Base-by-base conservation (phyloP, 1,140 invertebrate genomes). In the Brachionus koreanus region DNA sequence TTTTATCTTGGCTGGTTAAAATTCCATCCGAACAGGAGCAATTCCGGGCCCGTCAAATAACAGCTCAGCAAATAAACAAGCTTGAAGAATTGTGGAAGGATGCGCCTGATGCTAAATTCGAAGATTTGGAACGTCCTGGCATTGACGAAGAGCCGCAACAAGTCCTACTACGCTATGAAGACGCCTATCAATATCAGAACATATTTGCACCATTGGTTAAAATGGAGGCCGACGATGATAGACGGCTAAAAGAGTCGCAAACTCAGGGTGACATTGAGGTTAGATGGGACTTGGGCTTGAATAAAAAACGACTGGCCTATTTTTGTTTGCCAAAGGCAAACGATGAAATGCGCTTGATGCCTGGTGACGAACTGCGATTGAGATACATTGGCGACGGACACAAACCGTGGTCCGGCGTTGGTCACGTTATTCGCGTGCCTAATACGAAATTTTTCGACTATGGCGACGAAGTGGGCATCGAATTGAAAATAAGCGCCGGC, bases 1-100 rank as follows among this genome's bases (percentile, higher is more conserved):
- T 99, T 86, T 87, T 99, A 10, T 92, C 94, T 0, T 99, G 97
- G 97, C 89, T 99, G 13, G 96, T 99, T 0, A 98, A 98, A 88
- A 93, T 95, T 52, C 89, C 89, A 7, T 93, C 93, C 0, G 96
- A 98, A 85, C 94, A 96, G 86, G 97, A 99, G 85, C 96, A 98
- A 89, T 89, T 97, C 82, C 90, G 97, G 82, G 95, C 95, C 3
- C 90, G 97, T 5, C 97, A 99, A 88, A 95, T 99, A 33, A 95
- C 94, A 5, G 95, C 96, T 0, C 93, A 95, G 83, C 96, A 99
- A 88, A 98, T 99, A 52, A 96, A 96, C 83, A 96, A 97, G 86
- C 90, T 99, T 5, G 98, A 99, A 90, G 98, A 99, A 86, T 87
- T 99, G 3, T 99, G 98, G 98, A 96, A 98, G 85, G 95, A 98